Percentiles rank a stretch among this genome's conserved stretches.
These are phyloP conservation scores for Poecilia gillii DNA, from an alignment of 2,797 vertebrate species.

Conservation along the genomic window DNA sequence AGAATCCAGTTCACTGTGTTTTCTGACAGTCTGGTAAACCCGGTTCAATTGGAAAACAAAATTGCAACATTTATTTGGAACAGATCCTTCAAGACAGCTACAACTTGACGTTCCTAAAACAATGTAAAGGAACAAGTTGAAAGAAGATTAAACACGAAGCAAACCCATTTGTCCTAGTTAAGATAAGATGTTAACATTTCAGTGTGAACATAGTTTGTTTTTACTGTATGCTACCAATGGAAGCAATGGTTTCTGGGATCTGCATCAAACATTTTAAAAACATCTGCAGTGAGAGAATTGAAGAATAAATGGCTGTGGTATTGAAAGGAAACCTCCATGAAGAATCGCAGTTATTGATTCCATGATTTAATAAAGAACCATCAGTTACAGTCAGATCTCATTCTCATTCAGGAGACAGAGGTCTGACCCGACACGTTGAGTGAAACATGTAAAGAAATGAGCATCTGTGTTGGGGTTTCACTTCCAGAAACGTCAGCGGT, in stretches of 20 bases:
- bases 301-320: neutral
- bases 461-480: constrained; percentile 48
- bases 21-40: neutral
- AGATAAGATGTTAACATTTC: neutral
- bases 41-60: neutral
- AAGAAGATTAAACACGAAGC: neutral
- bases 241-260: neutral
- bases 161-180: neutral
- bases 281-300: neutral
- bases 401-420: constrained; percentile 77
- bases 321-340: constrained; percentile 50
- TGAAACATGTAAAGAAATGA: neutral
- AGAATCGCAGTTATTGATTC: constrained; percentile 81
- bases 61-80: neutral
- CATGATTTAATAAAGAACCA: constrained; percentile 82
- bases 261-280: neutral
- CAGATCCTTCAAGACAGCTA: neutral
- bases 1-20: neutral
- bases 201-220: neutral
- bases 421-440: constrained; percentile 59
- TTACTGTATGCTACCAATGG: neutral
- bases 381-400: constrained; percentile 79
- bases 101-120: neutral
- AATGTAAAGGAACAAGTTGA: neutral
- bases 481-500: constrained; percentile 13